Conservation (phyloP, 2,888 invertebrate species). For the Chrysomela aeneicollis region DNA sequence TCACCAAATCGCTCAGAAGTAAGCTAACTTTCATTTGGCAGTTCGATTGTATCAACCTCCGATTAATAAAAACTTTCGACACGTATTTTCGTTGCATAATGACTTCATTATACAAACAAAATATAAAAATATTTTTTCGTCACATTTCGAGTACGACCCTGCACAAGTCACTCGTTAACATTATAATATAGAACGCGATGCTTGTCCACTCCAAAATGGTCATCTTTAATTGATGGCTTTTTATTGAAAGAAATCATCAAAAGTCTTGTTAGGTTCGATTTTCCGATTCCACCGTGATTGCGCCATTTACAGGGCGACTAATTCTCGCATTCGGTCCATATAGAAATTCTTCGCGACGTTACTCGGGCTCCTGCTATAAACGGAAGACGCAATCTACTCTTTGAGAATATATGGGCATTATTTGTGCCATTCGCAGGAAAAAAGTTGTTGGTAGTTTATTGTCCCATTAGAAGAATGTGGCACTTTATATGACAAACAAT, state of each 20-base stretch:
- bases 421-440: not conserved
- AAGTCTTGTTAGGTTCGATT: conserved; percentile 45
- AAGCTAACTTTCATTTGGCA: too few relatives aligned
- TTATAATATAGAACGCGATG: conserved; percentile 49
- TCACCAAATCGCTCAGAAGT: too few relatives aligned
- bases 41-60: too few relatives aligned
- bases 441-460: too few relatives aligned
- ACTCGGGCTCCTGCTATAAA: conserved; percentile 20
- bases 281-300: conserved; percentile 34
- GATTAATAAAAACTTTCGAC: too few relatives aligned
- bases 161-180: conserved; percentile 46
- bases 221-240: conserved; percentile 53
- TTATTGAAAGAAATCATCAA: conserved; percentile 53
- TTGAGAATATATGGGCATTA: conserved; percentile 24
- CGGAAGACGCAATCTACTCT: conserved; percentile 29
- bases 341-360: conserved; percentile 27
- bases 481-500: too few relatives aligned
- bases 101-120: too few relatives aligned
- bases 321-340: conserved; percentile 29
- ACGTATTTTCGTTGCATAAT: too few relatives aligned
- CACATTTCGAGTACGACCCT: too few relatives aligned
- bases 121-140: too few relatives aligned
- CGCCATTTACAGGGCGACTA: conserved; percentile 33
- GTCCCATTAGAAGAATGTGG: too few relatives aligned
- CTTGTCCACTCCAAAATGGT: conserved; percentile 51